These are phyloP conservation scores for Gibbula magus DNA, from an alignment of 2,888 invertebrate genomes.

Conservation along the genomic window DNA sequence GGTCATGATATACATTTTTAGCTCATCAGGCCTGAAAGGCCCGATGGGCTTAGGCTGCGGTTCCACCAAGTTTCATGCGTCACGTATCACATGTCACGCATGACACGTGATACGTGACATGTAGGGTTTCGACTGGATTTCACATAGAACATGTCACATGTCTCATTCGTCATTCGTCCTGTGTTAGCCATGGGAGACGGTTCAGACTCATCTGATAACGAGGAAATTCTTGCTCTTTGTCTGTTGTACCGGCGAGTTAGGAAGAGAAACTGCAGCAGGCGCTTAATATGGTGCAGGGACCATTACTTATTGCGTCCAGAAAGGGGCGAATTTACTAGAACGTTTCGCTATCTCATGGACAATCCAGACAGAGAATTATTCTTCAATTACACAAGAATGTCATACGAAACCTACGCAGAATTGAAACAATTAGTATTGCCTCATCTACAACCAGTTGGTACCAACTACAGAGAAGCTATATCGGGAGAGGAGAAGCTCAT, in stretches of 20 bases:
- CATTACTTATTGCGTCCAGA: constrained; percentile 4
- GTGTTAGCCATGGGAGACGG: constrained; percentile 18
- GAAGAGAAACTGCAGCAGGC: constrained; percentile 7
- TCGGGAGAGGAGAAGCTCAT: constrained; percentile 15
- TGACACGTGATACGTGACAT: no score
- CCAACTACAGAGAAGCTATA: constrained; percentile 17
- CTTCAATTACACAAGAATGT: constrained; percentile 3
- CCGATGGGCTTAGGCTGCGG: no score
- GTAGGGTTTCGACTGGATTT: neutral
- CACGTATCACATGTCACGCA: no score
- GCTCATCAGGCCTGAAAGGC: no score
- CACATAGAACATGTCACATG: neutral
- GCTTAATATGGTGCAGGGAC: constrained; percentile 13
- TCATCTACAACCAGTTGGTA: constrained; percentile 14
- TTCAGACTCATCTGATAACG: constrained; percentile 1
- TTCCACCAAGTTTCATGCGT: neutral
- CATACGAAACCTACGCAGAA: neutral
- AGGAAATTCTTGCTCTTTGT: constrained; percentile 13
- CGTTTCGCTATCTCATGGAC: no score
- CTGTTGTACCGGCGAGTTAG: constrained; percentile 21
- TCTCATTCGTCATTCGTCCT: constrained; percentile 1
- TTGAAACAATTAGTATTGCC: neutral
- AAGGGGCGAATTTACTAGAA: no score
- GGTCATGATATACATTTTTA: no score
- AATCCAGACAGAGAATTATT: neutral